Percentiles rank a stretch among this genome's conserved stretches.
These are phyloP conservation scores for Drosophila longiperda DNA, from an alignment of 2,888 invertebrate genomes.

Conservation along the genomic window DNA sequence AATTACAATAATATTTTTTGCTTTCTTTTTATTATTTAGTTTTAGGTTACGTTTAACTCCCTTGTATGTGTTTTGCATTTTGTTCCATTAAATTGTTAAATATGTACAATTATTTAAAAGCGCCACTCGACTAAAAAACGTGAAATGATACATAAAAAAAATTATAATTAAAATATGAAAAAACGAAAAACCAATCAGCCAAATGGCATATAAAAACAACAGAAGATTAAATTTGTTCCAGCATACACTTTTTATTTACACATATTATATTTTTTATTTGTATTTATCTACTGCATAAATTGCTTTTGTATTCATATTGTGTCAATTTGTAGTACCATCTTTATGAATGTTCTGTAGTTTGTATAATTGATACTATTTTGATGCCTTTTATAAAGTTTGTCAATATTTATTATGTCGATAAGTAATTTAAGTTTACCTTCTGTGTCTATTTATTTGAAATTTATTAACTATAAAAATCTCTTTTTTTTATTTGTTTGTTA, in stretches of 20 bases:
- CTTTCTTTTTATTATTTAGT: slow-evolving; percentile 49
- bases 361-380: slow-evolving; percentile 54
- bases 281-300: slow-evolving; percentile 55
- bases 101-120: slow-evolving; percentile 68
- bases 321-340: slow-evolving; percentile 55
- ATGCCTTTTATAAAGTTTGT: slow-evolving; percentile 31
- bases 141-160: slow-evolving; percentile 7
- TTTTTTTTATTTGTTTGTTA: slow-evolving; percentile 16
- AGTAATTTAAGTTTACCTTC: slow-evolving; percentile 53
- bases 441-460: slow-evolving; percentile 38
- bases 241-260: slow-evolving; percentile 60
- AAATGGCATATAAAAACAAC: slow-evolving; percentile 51
- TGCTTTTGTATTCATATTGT: slow-evolving; percentile 65
- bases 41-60: slow-evolving; percentile 84
- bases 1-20: slow-evolving; percentile 37
- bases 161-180: slow-evolving; percentile 5
- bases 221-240: slow-evolving; percentile 54
- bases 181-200: slow-evolving; percentile 51
- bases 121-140: slow-evolving; percentile 28
- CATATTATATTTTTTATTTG: slow-evolving; percentile 53
- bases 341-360: slow-evolving; percentile 62
- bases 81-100: slow-evolving; percentile 82
- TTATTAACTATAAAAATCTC: slow-evolving; percentile 61
- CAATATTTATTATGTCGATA: slow-evolving; percentile 55
- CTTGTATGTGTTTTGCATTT: slow-evolving; percentile 85